These are phyloP conservation scores for Vombatus ursinus DNA, from an alignment of 2,113 vertebrate species.

Conservation along the genomic window DNA sequence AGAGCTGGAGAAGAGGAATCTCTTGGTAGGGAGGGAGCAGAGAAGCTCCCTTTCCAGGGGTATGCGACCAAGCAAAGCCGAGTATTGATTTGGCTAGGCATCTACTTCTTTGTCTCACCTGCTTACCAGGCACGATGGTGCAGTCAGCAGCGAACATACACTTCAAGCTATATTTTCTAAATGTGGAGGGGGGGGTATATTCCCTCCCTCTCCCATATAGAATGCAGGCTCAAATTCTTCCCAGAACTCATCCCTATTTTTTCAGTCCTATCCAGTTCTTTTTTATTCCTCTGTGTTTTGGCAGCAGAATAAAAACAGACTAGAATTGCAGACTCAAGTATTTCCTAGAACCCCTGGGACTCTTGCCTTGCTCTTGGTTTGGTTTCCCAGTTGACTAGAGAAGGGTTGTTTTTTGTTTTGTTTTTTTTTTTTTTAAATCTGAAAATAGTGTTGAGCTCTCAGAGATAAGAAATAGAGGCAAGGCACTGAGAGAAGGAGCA, in stretches of 20 bases:
- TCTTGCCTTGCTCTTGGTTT: slow-evolving; percentile 12
- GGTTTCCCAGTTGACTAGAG: slow-evolving; percentile 9
- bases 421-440: slow-evolving; percentile 34
- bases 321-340: slow-evolving; percentile 28
- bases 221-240: not conserved
- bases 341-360: slow-evolving; percentile 15
- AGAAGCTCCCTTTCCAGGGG: not conserved
- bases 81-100: not conserved
- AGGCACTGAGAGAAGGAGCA: not conserved
- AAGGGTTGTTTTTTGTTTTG: slow-evolving; percentile 10
- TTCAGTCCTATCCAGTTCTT: not conserved
- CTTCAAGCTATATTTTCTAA: not conserved
- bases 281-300: slow-evolving; percentile 35
- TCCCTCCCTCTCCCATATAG: not conserved
- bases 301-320: not conserved
- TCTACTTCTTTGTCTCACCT: not conserved
- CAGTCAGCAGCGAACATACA: not conserved
- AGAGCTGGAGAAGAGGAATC: not conserved
- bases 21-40: not conserved
- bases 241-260: not conserved
- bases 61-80: not conserved
- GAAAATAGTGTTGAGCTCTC: not conserved
- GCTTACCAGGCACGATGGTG: not conserved
- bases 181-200: not conserved
- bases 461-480: slow-evolving; percentile 17